Conservation (phyloP, 1,140 invertebrate species). For the Tetragonula clypearis region DNA sequence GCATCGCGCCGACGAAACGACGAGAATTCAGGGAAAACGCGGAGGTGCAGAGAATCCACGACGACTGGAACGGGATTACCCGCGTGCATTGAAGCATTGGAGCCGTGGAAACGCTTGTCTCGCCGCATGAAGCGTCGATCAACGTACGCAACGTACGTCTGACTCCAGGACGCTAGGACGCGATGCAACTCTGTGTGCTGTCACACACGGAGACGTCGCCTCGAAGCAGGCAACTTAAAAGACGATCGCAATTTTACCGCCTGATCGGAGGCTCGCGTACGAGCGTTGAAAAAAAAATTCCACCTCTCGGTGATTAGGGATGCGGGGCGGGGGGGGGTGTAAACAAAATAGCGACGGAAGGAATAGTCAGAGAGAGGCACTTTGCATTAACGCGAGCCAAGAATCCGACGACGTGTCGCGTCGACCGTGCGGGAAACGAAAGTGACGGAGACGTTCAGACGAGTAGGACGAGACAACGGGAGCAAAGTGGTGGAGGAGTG, state of each 20-base stretch:
- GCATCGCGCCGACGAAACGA: background rate
- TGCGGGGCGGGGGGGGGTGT: constrained; percentile 6
- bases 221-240: background rate
- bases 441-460: constrained; percentile 17
- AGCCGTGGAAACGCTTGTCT: constrained; percentile 23
- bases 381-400: constrained; percentile 67
- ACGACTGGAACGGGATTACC: background rate
- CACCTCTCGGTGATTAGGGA: constrained; percentile 11
- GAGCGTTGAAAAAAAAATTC: background rate
- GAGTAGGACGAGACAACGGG: background rate
- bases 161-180: background rate
- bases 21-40: background rate
- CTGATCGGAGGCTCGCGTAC: background rate
- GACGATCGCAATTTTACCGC: constrained; percentile 27
- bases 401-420: constrained; percentile 53
- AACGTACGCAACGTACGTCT: constrained; percentile 17
- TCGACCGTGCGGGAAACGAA: constrained; percentile 41
- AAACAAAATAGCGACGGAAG: constrained; percentile 37
- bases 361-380: constrained; percentile 4
- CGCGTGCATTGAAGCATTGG: constrained; percentile 1
- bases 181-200: background rate
- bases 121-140: constrained; percentile 35
- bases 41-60: background rate
- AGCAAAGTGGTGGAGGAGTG: background rate
- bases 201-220: constrained; percentile 9